Evolutionary conservation across 2,888 invertebrate species (phyloP), one percentile per base, ranked within the genome.

Genomic region (Cosmorhoe ocellata): DNA sequence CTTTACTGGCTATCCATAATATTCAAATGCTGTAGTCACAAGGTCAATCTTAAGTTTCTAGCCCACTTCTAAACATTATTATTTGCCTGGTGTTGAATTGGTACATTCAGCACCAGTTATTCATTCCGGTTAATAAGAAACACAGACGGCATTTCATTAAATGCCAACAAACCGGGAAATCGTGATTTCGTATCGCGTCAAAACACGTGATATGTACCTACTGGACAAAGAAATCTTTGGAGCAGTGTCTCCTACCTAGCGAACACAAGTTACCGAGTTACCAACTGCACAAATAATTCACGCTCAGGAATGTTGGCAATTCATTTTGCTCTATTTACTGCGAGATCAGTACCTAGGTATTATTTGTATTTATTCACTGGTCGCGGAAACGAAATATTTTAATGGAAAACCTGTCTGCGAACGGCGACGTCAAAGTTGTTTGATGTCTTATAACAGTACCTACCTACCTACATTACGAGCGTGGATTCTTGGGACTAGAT

Each of bases 321-420:
- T 47, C 51, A 52, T 50, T 56, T 56, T 50, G 53, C 50, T 61
- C 47, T 48, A 57, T 58, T 56, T 54, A 49, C 43, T 46, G 34
- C 30, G 31, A 38, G 39, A 33, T 45, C 41, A 18, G 18, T 18
- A 18, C 3, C 2, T 18, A n/a, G n/a, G n/a, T 18, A 18, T 4
- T 18, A 18, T 4, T 18, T 18, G 18, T 18, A 18, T 4, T 18
- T 18, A 18, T 4, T 4, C 4, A 18, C 18, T 51, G 40, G 46
- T 49, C 30, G 49, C 52, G 55, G 48, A 51, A 48, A 56, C 45
- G 11, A 45, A 50, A 49, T 47, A 45, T 34, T 41, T 47, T 39
- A 51, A 33, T 41, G 27, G 26, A 9, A 42, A 54, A 56, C 53
- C 51, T 41, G 56, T 59, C 50, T 9, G 34, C n/a, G 18, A 32